Base-by-base conservation (phyloP, 2,113 vertebrate species). In the Eleginops maclovinus region DNA sequence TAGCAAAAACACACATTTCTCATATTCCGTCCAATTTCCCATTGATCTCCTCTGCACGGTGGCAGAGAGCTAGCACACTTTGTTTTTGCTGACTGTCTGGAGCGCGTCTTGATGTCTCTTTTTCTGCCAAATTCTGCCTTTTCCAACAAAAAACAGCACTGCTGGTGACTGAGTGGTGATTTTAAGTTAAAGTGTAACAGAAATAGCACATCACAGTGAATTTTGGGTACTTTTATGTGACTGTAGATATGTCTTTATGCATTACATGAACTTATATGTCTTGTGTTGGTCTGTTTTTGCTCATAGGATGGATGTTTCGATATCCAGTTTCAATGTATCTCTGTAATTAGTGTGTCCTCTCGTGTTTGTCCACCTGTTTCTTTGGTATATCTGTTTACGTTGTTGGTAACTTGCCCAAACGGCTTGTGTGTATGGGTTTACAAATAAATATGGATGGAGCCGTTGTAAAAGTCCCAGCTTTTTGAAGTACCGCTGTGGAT, bases 71-170 rank as follows among this genome's bases (percentile, higher is more conserved):
- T 78, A 76, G 69, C 63, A 69, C 55, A 67, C 80, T 86, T 83
- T 82, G 82, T 87, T 91, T 81, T n/a, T 88, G 61, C 79, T 84
- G 82, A 75, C 67, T 79, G 74, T 84, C 84, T 86, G 88, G 81
- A 87, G 84, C 9, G 17, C 1, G 36, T 82, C 71, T 83, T 46
- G 0, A 77, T 72, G 62, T 56, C 46, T 66, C 44, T 6, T 69
- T 72, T 77, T 78, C 75, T 79, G 79, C 54, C 81, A 87, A 62
- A 73, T 36, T 75, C 64, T 55, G 51, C 74, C 68, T 61, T 50
- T 66, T 80, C 59, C 61, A 55, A 5, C 44, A 1, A 36, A 36
- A 36, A 36, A 36, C 31, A 36, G 31, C 7, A 46, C 47, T 59
- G 46, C 61, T 51, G 75, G 19, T 71, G 31, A 64, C 36, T 44